Evolutionary conservation across 2,113 vertebrate species (phyloP).

Genomic region (Ivindomyrus marchei): DNA sequence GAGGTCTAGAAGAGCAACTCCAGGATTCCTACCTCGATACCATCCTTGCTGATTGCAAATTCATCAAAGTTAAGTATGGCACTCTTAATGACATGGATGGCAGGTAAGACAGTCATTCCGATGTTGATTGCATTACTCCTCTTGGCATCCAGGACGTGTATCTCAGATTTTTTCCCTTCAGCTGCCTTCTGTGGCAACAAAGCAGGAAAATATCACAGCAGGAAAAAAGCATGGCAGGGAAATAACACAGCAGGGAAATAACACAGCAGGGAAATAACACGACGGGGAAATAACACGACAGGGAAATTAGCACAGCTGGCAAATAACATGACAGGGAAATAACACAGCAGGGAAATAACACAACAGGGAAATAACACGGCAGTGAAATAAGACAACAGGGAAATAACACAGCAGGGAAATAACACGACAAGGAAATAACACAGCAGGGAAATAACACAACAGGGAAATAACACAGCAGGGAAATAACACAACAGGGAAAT

Average conservation of each 20-base stretch:
- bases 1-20: neutral
- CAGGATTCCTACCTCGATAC: slow-evolving; percentile 74
- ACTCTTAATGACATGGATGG: slow-evolving; percentile 81
- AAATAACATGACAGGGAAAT: neutral
- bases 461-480: neutral
- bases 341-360: neutral
- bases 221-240: neutral
- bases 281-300: neutral
- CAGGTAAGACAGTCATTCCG: slow-evolving; percentile 82
- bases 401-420: neutral
- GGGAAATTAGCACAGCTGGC: neutral
- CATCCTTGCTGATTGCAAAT: slow-evolving; percentile 90
- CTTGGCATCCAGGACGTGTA: slow-evolving; percentile 81
- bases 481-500: neutral
- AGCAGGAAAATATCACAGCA: neutral
- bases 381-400: neutral
- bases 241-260: neutral
- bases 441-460: neutral
- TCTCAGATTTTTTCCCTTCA: slow-evolving; percentile 71
- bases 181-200: slow-evolving; percentile 66
- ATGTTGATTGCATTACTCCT: slow-evolving; percentile 95
- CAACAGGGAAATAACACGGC: neutral
- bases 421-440: neutral
- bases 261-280: neutral
- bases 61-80: slow-evolving; percentile 89